A percentile compares a stretch with the other conserved stretches of the same genome.
Evolutionary conservation across 2,888 invertebrate genomes (phyloP).

Genomic region (Frankliniella intonsa): DNA sequence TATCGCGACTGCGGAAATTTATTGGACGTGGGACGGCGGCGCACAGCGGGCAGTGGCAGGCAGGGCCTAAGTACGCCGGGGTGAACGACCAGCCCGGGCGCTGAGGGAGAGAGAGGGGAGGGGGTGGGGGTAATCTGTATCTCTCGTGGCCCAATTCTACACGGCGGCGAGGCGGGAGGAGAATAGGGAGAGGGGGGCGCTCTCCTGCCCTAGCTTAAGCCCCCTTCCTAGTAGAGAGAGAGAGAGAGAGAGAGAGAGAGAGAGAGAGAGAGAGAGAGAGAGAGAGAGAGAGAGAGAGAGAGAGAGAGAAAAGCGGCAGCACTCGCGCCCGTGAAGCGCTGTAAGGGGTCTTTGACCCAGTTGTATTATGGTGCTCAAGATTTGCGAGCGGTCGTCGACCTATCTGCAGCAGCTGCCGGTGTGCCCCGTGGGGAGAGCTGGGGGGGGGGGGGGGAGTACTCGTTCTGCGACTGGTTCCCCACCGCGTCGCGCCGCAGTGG

Average conservation of each 20-base stretch:
- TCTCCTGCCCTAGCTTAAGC: conserved; percentile 44
- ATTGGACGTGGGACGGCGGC: conserved; percentile 30
- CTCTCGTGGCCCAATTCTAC: conserved; percentile 37
- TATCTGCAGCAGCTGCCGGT: conserved; percentile 11
- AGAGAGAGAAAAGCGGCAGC: background rate
- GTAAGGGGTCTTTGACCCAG: conserved; percentile 18
- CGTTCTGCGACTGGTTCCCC: background rate
- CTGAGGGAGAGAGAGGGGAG: conserved; percentile 39
- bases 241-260: background rate
- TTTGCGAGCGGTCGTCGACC: conserved; percentile 21
- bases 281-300: background rate
- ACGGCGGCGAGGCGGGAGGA: conserved; percentile 28
- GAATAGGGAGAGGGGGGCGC: conserved; percentile 38
- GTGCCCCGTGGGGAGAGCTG: too few relatives aligned
- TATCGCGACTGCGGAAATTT: background rate
- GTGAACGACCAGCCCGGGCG: conserved; percentile 45
- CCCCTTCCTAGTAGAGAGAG: background rate
- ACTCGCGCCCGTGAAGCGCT: conserved; percentile 18
- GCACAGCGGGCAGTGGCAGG: background rate
- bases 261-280: background rate
- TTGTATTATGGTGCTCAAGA: conserved; percentile 20
- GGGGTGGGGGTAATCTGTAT: conserved; percentile 45
- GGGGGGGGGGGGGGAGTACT: background rate
- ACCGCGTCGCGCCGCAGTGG: background rate
- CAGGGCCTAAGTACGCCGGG: conserved; percentile 39